Base-by-base conservation (phyloP, 2,113 vertebrate genomes). In the Zeus faber region DNA sequence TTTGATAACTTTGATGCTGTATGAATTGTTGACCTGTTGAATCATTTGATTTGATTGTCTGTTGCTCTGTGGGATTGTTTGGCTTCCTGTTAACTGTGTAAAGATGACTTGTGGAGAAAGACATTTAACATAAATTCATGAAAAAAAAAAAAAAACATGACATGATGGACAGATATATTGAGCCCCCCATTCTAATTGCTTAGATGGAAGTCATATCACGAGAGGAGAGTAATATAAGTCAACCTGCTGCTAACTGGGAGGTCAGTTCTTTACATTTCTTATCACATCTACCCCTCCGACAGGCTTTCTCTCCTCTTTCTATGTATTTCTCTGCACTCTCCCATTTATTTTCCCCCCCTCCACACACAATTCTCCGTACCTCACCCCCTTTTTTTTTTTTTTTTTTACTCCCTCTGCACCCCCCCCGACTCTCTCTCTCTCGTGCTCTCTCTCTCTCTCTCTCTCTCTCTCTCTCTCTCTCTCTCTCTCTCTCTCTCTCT, bases 151-250 rank as follows among this genome's bases (percentile, higher is more conserved):
- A 16, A 55, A 68, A 76, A 68, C 50, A 70, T 93, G 93, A 94
- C 93, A 93, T 96, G 93, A 93, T 94, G 95, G 92, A 94, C 92
- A 92, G 93, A 95, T 94, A 94, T 92, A 96, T 96, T 95, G 93
- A 96, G 94, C 93, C 91, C 93, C 92, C 92, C 80, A 91, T 96
- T 96, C 95, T 95, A 96, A 97, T 97, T 95, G 93, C 93, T 94
- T 95, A 95, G 94, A 96, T 96, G 93, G 94, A 97, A 94, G 92
- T 93, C 93, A 92, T 95, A 87, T 87, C 85, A 94, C 93, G 93
- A 96, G 93, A 95, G 93, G 94, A 93, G 93, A 92, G 92, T 97
- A 95, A 93, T 94, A 93, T 95, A 96, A 94, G 92, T 94, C 93
- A 93, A 93, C 93, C 93, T 92, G 94, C 94, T 93, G 92, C 95